Evolutionary conservation across 2,888 invertebrate genomes (phyloP), one percentile per base, ranked within the genome.

Genomic region (Chirona hameri): DNA sequence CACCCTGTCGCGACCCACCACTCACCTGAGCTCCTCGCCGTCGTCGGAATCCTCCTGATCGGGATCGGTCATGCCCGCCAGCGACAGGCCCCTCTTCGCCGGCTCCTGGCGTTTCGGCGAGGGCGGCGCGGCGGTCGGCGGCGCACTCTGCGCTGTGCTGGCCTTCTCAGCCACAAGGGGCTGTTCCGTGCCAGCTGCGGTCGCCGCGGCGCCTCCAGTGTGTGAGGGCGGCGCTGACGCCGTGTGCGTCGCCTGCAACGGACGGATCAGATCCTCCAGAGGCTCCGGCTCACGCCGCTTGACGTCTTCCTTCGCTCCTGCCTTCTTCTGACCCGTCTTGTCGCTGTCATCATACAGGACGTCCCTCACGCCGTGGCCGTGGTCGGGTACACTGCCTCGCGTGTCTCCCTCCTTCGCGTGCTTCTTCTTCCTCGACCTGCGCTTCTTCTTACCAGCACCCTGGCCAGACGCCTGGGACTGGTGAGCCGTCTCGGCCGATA

Each of bases 1-100:
- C 4, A 39, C 39, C 39, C 39, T 39, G 39, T 7, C 39, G 39
- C 39, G 39, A 39, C 39, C 55, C 55, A 18, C 55, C 60, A 72
- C 72, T 72, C 15, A 72, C 72, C 72, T 72, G 14, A 72, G 72
- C 10, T 72, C 72, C 72, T 72, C 72, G 31, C 72, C 72, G 39
- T 72, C 72, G 39, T 72, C 72, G 39, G 29, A 29, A 5, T 31
- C 31, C 31, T 72, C 72, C 14, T 39, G n/a, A 31, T 72, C 72
- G n/a, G 72, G 72, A 21, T 39, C 72, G 31, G 72, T 72, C 72
- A 72, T 72, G 21, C 72, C 72, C 14, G 72, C 31, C 72, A 72
- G 72, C 39, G 72, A 72, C 4, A 72, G 31, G 72, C 72, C 39
- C 72, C 39, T 31, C 72, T 18, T 72, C 18, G 72, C 29, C 72